phyloP scores from a whole-genome alignment of 2,888 invertebrate genomes.

The Platerodrilus igneus region DNA sequence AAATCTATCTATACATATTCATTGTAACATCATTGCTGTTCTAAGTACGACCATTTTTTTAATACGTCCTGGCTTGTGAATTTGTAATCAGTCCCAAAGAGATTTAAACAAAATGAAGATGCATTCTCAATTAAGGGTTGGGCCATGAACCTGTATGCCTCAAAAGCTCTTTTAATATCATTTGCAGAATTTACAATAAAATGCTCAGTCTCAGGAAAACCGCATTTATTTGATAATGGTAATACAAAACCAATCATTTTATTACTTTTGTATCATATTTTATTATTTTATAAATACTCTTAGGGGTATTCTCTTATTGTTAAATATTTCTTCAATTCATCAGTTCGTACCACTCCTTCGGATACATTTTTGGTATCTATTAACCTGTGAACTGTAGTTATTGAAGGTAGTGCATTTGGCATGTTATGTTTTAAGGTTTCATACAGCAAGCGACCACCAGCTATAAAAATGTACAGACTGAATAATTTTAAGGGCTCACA shows the following conservation, averaged over 20 bases:
- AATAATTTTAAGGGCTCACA: too few species aligned
- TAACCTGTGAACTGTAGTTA: conserved; percentile 1
- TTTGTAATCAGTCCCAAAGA: conserved; percentile 1
- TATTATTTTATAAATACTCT: conserved; percentile 1
- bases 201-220: background rate
- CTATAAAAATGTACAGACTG: conserved; percentile 2
- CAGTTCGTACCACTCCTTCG: background rate
- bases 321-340: background rate
- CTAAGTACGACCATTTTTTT: conserved; percentile 5
- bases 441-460: background rate
- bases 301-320: background rate
- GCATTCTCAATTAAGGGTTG: background rate
- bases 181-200: background rate
- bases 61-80: background rate
- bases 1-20: conserved; percentile 7
- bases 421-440: background rate
- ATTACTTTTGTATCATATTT: background rate
- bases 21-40: background rate
- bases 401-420: background rate
- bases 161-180: background rate
- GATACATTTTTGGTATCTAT: background rate
- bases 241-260: conserved; percentile 1
- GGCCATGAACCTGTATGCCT: background rate
- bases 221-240: background rate
- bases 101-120: background rate